Evolutionary conservation across 2,113 vertebrate genomes (phyloP), one percentile per base, ranked within the genome.

Genomic region (Macaca mulatta): DNA sequence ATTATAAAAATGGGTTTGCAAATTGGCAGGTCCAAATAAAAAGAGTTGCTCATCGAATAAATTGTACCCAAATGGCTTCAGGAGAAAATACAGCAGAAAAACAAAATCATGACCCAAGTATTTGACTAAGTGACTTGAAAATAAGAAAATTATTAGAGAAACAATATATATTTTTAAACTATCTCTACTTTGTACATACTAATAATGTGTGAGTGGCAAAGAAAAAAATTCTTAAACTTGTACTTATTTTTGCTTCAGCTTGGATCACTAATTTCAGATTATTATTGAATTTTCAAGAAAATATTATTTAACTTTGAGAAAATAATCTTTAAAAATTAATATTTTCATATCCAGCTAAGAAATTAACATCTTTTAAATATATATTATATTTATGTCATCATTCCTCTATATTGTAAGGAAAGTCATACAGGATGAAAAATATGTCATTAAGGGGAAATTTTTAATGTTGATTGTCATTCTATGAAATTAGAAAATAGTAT

Each of bases 81-180:
- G 8, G 43, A 59, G 40, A 74, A 91, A 90, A 50, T 25, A 35
- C 1, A 72, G 14, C 43, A 82, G 7, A 2, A 72, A 38, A 55
- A 69, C 57, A 90, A 75, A 40, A 18, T 59, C 13, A 1, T 48
- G 50, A 55, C 9, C 32, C 20, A 74, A 25, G 14, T 80, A 55
- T 97, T 89, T 80, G 57, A 95, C 5, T 61, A 55, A 82, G n/a
- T 52, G 38, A 25, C n/a, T 61, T 93, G 1, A 94, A 87, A 69
- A 67, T 55, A 9, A 75, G 14, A 90, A 90, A 74, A 79, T 79
- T 92, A 45, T 87, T 97, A 90, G 32, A 84, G 20, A 75, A 84
- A 8, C 4, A 92, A 45, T 80, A 13, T 43, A 64, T 48, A 38
- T 30, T 35, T 74, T 86, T 85, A 32, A 94, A 59, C 11, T 43